Conservation (phyloP, 1,140 invertebrate species). For the Drosophila funebris region DNA sequence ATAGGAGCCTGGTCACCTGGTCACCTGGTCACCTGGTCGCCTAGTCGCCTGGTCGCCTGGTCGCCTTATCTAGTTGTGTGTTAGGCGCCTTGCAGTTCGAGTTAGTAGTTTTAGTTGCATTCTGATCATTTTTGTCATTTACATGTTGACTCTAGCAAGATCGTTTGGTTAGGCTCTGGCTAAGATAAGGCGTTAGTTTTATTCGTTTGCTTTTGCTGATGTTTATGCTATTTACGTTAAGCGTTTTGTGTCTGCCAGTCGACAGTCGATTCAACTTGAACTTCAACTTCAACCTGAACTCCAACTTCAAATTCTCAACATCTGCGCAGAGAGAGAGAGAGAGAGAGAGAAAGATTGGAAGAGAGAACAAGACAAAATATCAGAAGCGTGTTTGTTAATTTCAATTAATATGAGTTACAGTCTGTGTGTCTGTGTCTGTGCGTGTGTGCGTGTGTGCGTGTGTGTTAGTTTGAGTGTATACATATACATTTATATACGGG, state of each 20-base stretch:
- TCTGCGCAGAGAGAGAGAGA: slow-evolving; percentile 43
- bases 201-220: background rate
- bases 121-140: slow-evolving; percentile 38
- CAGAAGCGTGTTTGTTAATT: slow-evolving; percentile 20
- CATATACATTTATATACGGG: too few species aligned
- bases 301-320: slow-evolving; percentile 28
- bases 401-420: background rate
- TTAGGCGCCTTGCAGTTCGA: slow-evolving; percentile 28
- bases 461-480: too few species aligned
- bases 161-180: background rate
- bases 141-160: slow-evolving; percentile 6
- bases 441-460: background rate
- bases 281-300: background rate
- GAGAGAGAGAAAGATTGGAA: slow-evolving; percentile 35
- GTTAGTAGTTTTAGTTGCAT: slow-evolving; percentile 68
- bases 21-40: slow-evolving; percentile 15
- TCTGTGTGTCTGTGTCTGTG: too few species aligned
- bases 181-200: slow-evolving; percentile 2
- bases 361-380: slow-evolving; percentile 41
- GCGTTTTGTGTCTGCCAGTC: background rate
- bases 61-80: slow-evolving; percentile 49
- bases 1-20: background rate
- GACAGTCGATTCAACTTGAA: slow-evolving; percentile 3
- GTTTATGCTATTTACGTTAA: background rate
- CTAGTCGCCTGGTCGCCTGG: slow-evolving; percentile 50